Conservation (phyloP, 2,888 invertebrate species). For the Drosophila ezoana region DNA sequence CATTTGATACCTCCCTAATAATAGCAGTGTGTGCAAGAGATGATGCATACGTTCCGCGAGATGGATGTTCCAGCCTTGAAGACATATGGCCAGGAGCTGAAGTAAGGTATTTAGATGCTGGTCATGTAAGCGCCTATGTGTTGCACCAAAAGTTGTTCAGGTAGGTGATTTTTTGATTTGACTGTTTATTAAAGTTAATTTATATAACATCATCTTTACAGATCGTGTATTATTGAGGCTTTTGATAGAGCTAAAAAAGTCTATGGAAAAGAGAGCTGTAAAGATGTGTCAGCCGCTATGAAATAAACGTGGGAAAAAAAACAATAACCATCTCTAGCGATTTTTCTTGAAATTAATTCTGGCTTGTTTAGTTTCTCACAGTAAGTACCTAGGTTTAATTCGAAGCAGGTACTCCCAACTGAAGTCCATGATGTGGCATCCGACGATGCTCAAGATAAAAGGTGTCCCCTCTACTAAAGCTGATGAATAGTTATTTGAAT, state of each 20-base stretch:
- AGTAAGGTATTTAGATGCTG: slow-evolving; percentile 93
- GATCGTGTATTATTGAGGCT: slow-evolving; percentile 91
- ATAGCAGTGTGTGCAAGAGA: slow-evolving; percentile 95
- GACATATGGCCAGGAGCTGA: slow-evolving; percentile 97
- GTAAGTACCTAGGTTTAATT: too few species aligned
- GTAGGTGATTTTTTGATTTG: slow-evolving; percentile 85
- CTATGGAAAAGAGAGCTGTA: slow-evolving; percentile 74
- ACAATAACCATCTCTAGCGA: neutral
- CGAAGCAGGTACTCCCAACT: too few species aligned
- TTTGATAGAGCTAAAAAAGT: slow-evolving; percentile 89
- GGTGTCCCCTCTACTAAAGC: too few species aligned
- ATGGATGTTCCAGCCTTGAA: slow-evolving; percentile 92
- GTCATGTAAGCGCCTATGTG: slow-evolving; percentile 95
- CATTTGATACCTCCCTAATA: slow-evolving; percentile 94
- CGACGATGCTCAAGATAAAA: too few species aligned
- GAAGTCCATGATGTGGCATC: too few species aligned
- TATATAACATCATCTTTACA: slow-evolving; percentile 82
- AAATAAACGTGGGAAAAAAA: slow-evolving; percentile 67
- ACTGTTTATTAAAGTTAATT: neutral
- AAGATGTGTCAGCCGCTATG: slow-evolving; percentile 74
- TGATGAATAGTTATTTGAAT: too few species aligned
- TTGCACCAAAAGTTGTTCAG: slow-evolving; percentile 94
- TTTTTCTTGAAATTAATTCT: neutral
- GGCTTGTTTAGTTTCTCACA: too few species aligned
- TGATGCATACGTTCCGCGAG: slow-evolving; percentile 96